phyloP scores from a whole-genome alignment of 2,113 vertebrate species.

The Donacobius atricapilla region DNA sequence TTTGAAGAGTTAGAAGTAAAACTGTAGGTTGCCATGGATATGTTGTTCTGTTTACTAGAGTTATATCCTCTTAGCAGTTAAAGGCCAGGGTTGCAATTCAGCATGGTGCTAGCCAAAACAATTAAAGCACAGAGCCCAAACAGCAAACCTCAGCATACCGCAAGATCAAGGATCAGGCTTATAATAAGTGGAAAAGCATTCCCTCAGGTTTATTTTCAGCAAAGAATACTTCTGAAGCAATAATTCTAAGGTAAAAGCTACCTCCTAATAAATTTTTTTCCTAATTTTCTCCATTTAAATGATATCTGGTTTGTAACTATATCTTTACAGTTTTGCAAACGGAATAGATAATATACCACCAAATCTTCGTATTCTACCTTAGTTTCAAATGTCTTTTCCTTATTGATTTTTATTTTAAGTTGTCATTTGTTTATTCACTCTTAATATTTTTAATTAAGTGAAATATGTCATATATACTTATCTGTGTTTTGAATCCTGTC shows the following conservation, averaged over 20 bases:
- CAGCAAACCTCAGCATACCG: slow-evolving; percentile 32
- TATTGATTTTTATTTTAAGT: background rate
- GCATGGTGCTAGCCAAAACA: slow-evolving; percentile 40
- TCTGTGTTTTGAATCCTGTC: background rate
- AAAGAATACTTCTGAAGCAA: background rate
- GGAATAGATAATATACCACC: background rate
- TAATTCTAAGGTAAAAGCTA: background rate
- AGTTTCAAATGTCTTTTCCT: background rate
- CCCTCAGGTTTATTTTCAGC: slow-evolving; percentile 2
- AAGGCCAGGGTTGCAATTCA: slow-evolving; percentile 29
- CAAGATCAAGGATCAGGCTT: slow-evolving; percentile 2
- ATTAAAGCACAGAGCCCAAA: background rate
- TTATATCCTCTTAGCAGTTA: slow-evolving; percentile 7
- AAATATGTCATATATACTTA: background rate
- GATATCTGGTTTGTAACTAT: background rate
- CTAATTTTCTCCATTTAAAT: background rate
- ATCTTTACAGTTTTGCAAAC: background rate
- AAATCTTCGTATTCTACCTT: background rate
- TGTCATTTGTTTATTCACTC: background rate
- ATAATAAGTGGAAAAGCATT: slow-evolving; percentile 9
- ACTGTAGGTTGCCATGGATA: slow-evolving; percentile 55
- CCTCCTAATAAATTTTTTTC: background rate
- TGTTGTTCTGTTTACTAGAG: slow-evolving; percentile 46
- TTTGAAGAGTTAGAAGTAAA: slow-evolving; percentile 48
- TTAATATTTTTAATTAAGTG: background rate